Base-by-base conservation (phyloP, 53 echinoderm and acorn worm species). In the Hippasteria phrygiana region DNA sequence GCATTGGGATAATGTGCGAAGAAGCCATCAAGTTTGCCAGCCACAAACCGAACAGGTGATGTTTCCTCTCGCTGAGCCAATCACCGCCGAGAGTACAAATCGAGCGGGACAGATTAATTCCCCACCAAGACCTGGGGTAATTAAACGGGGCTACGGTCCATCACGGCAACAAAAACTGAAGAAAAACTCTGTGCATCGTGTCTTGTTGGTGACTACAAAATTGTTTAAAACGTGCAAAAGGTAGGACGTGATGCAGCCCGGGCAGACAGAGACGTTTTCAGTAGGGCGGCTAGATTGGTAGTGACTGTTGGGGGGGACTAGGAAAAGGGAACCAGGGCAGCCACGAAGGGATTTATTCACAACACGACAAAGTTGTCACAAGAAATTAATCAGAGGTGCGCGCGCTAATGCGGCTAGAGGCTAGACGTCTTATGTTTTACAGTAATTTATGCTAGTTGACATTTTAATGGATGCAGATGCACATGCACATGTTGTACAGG, bases 331-430 rank as follows among this genome's bases (percentile, higher is more conserved):
- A 50, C 51, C 36, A 18, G 85, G 41, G 67, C 71, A 54, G 51
- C 69, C 51, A 45, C 34, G 65, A 65, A 43, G 67, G 10, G 31
- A n/a, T n/a, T 66, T 85, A 85, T 85, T 70, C 85, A 85, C 37
- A 37, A 53, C 85, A 85, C 50, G 85, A 69, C 85, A 85, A 85
- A 85, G 85, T 85, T 85, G 85, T 85, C 85, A 85, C 85, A 85
- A 85, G 85, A 85, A 71, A 85, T 85, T 85, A 85, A 85, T 71
- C 70, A 71, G 85, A 37, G 51, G 85, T 48, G 85, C 22, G 24
- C 41, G 75, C 31, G 51, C 85, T 85, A 70, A 85, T 70, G 45
- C 38, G 43, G 65, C 85, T 54, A 51, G 71, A n/a, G 48, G 85
- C 20, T 4, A 31, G 85, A 36, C 62, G 16, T 43, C 69, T 83